Evolutionary conservation across 2,113 vertebrate genomes (phyloP), one percentile per base, ranked within the genome.

Genomic region (Tragulus kanchil): DNA sequence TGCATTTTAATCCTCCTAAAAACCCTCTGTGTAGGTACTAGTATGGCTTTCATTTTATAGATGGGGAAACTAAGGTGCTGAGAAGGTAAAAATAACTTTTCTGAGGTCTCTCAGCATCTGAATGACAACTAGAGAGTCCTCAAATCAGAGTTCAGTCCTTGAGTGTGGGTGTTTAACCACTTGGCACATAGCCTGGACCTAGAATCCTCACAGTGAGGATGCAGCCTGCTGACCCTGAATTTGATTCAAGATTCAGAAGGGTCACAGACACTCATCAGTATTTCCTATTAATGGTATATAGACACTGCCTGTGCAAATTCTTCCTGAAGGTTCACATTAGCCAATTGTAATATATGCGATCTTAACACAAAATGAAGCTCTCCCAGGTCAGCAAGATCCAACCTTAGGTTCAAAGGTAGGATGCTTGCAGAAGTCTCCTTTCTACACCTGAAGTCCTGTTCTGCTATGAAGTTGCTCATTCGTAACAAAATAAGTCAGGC

Each of bases 81-180:
- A 84, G 58, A 86, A 56, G 25, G 67, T 92, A 69, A 85, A 89
- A 75, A 36, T 75, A 28, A 90, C 31, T 92, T 89, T 91, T 42
- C 28, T 77, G 8, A 65, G 54, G 56, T 73, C 42, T 94, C 8
- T 54, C 25, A 61, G 75, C 19, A 77, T 83, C 28, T 52, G 56
- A 78, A 26, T 64, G 75, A 59, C 45, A 58, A 65, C 59, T 58
- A 23, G 36, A 95, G 42, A 82, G 54, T 42, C 42, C 71, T 65
- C 28, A 69, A 90, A 28, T 79, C 89, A 69, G 26, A 36, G 16
- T 65, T 42, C 3, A 26, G 7, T 15, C 23, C 3, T 31, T 42
- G 7, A 71, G 42, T 59, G 42, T 77, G 21, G 23, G 75, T 73
- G 42, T 64, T 84, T 59, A 82, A 54, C 61, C 54, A 89, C 19